Evolutionary conservation across 2,888 invertebrate genomes (phyloP), one percentile per base, ranked within the genome.

Genomic region (Diachrysia chrysitis): DNA sequence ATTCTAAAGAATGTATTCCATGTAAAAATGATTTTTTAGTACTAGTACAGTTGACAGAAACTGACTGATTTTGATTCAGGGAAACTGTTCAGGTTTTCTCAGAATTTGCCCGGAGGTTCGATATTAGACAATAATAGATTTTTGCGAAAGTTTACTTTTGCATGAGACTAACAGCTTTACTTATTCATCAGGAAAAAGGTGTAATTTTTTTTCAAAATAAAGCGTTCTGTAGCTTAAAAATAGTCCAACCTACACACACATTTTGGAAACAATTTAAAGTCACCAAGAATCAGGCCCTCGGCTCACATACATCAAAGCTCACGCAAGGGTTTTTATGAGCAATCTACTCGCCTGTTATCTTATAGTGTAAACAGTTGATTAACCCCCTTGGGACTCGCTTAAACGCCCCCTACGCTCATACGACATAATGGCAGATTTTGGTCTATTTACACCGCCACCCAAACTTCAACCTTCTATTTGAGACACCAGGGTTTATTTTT

Each of bases 291-390:
- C 60, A 25, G 46, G 42, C 57, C 46, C 48, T 66, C n/a, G 58
- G 29, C 61, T 60, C 9, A 53, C 64, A 58, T 72, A 73, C 69
- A 71, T 83, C 74, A 74, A 51, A 61, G 23, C 69, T 58, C 46
- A 61, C 64, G 57, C 62, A 77, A 79, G 82, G 82, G 74, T 77
- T 78, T 81, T 84, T 84, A 83, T 76, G 76, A 76, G 74, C 81
- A 77, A 82, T 77, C 70, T 73, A 82, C 79, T 66, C 69, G 76
- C 62, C 70, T 73, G 69, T 80, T 84, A 79, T 73, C 77, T 73
- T 72, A 69, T 74, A 81, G 81, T 84, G 83, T 84, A 84, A 85
- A 85, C 79, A 83, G 83, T 76, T 78, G 77, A 77, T 79, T 77
- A 82, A 76, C 79, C 71, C 83, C 78, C 78, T 77, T 23, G 69